These are phyloP conservation scores for Rhinogobius similis DNA, from an alignment of 2,113 vertebrate genomes.

Conservation along the genomic window DNA sequence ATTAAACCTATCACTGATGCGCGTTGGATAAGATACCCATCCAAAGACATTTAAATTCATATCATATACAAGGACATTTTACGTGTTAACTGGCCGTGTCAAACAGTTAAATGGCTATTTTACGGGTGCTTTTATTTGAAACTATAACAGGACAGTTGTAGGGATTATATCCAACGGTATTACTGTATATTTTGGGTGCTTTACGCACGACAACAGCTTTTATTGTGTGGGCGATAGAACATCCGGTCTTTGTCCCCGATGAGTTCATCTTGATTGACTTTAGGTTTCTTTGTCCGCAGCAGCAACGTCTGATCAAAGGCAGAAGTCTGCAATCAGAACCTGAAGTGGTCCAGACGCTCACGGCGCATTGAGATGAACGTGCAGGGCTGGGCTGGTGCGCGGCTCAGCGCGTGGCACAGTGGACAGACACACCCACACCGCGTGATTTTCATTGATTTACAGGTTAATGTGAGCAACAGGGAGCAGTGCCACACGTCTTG, in stretches of 20 bases:
- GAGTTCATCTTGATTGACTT: background rate
- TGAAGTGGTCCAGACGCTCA: constrained; percentile 18
- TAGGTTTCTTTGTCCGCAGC: constrained; percentile 24
- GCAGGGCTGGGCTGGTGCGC: constrained; percentile 21
- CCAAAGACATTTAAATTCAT: background rate
- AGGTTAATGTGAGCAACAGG: constrained; percentile 28
- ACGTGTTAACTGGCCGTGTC: background rate
- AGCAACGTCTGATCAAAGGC: constrained; percentile 43
- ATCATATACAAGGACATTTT: background rate
- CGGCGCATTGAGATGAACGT: constrained; percentile 15
- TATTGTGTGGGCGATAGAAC: constrained; percentile 29
- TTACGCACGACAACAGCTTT: constrained; percentile 9
- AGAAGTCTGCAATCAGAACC: constrained; percentile 41
- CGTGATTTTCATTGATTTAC: constrained; percentile 12
- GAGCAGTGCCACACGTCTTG: background rate
- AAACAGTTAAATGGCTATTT: no score
- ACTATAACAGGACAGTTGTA: background rate
- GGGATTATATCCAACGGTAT: background rate
- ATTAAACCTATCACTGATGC: constrained; percentile 42
- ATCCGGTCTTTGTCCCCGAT: constrained; percentile 4
- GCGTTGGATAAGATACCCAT: background rate
- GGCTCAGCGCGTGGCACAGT: constrained; percentile 1
- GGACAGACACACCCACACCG: background rate
- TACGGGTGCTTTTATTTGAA: no score
- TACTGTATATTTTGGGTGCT: background rate